Base-by-base conservation (phyloP, 2,888 invertebrate genomes). In the Thecophora atra region DNA sequence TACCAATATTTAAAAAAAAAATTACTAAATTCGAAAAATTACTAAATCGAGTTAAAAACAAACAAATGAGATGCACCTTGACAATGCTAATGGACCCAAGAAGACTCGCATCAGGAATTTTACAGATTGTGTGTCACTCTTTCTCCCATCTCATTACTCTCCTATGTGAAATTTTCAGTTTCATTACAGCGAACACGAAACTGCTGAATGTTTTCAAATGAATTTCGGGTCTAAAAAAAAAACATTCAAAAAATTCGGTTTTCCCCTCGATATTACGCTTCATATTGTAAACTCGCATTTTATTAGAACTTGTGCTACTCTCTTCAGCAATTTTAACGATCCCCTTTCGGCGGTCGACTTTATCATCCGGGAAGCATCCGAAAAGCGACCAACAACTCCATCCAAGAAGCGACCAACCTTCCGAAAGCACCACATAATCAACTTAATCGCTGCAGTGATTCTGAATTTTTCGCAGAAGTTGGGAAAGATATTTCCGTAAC, bases 391-490 rank as follows among this genome's bases (percentile, higher is more conserved):
- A n/a, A 37, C 37, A 6, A 37, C 6, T 2, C 3, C 26, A 58
- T 28, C 15, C 13, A 58, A n/a, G 28, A 58, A 58, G 28, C 28
- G 54, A 58, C 24, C 28, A 52, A 51, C 65, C 1, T 17, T 30
- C 52, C 26, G 51, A 26, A 60, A 67, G 54, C 13, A 58, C 3
- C 2, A 60, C 47, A 60, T 70, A 70, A 70, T 70, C 37, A 62
- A 63, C 52, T 70, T 63, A 72, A 64, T 52, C 56, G 64, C 68
- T 21, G 72, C 56, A 52, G 68, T 51, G 58, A 67, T 68, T 72
- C 68, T 72, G 67, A 63, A 72, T 63, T 71, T 63, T 47, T 51
- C 26, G 28, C 62, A 62, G 11, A 60, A 67, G 24, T 37, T 30
- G 30, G 17, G 47, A 58, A 37, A 71, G 51, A 65, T 60, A 60